Conservation (phyloP, 2,113 vertebrate genomes). For the Hystrix cristata region DNA sequence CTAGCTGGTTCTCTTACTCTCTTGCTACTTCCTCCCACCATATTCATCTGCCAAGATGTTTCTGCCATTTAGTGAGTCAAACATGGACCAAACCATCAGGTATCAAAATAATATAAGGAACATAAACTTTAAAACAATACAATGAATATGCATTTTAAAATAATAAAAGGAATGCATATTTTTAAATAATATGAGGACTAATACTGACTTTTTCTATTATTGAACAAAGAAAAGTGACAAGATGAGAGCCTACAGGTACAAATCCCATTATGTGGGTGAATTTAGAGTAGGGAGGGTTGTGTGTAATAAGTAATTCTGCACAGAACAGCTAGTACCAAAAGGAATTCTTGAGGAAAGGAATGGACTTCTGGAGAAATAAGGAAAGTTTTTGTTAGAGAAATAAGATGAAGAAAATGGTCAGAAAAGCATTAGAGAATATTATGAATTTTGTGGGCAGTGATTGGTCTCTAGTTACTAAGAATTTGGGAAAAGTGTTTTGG, state of each 20-base stretch:
- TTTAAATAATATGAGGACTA: not conserved
- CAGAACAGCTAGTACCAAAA: not conserved
- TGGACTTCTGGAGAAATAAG: not conserved
- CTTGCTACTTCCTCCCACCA: not conserved
- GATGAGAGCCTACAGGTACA: not conserved
- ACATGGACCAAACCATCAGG: not conserved
- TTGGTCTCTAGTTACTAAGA: not conserved
- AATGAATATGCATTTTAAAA: not conserved
- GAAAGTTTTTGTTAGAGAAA: not conserved
- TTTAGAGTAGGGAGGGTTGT: not conserved
- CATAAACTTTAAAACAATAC: not conserved
- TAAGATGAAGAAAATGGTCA: not conserved
- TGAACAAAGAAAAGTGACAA: not conserved
- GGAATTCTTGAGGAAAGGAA: not conserved
- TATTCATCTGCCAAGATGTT: not conserved
- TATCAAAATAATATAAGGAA: not conserved
- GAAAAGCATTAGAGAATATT: not conserved
- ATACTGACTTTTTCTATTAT: not conserved
- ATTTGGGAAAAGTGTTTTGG: not conserved
- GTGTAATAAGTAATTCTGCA: not conserved
- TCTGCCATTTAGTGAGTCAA: not conserved
- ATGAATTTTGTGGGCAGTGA: not conserved
- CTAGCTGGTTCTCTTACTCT: not conserved
- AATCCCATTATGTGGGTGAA: not conserved
- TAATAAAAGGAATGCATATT: not conserved